These are phyloP conservation scores for Actinemys pallida DNA, from an alignment of 2,113 vertebrate species.

Conservation along the genomic window DNA sequence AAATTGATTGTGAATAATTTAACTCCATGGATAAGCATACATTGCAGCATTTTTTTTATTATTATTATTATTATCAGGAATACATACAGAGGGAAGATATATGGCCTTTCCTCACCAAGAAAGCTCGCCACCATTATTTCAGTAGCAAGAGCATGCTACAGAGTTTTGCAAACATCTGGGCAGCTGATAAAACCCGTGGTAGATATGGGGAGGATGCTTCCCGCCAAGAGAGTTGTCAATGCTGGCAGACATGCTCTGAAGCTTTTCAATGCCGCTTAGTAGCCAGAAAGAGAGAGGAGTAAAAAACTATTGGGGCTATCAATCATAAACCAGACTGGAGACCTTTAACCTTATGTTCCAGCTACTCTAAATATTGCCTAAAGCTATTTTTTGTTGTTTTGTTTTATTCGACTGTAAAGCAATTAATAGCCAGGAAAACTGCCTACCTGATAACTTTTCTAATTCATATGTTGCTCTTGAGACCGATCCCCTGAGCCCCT, in stretches of 20 bases:
- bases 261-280: neutral
- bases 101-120: neutral
- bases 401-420: slow-evolving; percentile 19
- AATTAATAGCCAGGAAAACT: slow-evolving; percentile 61
- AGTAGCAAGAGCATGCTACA: neutral
- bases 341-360: slow-evolving; percentile 57
- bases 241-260: neutral
- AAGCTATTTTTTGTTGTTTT: slow-evolving; percentile 31
- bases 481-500: slow-evolving; percentile 1
- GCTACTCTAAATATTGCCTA: slow-evolving; percentile 37
- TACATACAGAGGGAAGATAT: neutral
- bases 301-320: neutral
- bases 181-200: neutral
- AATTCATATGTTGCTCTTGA: neutral
- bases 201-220: neutral
- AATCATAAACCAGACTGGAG: slow-evolving; percentile 28
- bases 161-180: neutral
- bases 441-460: neutral
- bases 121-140: neutral
- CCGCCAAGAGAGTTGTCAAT: neutral
- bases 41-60: neutral
- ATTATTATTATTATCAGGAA: neutral
- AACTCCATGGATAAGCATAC: neutral
- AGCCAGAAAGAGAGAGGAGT: neutral
- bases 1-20: slow-evolving; percentile 46